Evolutionary conservation across 2,888 invertebrate species (phyloP).

Genomic region (Ernsta delagoae): DNA sequence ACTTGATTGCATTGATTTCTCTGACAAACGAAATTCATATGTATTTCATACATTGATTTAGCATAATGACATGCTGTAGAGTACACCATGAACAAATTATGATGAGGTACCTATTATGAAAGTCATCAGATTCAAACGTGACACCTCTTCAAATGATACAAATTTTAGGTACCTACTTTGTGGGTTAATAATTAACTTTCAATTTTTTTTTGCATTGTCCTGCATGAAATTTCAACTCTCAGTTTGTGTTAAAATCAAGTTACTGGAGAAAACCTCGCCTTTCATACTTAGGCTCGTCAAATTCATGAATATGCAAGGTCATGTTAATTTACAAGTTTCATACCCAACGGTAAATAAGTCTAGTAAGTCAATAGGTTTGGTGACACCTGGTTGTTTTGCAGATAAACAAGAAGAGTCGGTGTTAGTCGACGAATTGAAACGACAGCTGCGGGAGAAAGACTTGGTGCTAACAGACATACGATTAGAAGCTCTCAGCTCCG

Average conservation of each 20-base stretch:
- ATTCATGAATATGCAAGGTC: conserved; percentile 35
- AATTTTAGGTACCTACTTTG: no score
- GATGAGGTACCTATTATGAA: no score
- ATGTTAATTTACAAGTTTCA: conserved; percentile 27
- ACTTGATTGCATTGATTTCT: conserved; percentile 19
- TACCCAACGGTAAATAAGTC: conserved; percentile 14
- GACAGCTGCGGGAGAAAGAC: conserved; percentile 97
- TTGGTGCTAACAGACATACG: conserved; percentile 98
- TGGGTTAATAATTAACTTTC: no score
- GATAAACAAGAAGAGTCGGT: conserved; percentile 78
- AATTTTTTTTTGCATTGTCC: no score
- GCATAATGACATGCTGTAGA: no score
- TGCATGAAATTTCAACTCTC: background rate
- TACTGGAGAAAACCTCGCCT: conserved; percentile 27
- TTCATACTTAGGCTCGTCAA: conserved; percentile 19
- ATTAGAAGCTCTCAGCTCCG: conserved; percentile 97
- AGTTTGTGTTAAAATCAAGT: conserved; percentile 14
- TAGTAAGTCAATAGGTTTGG: conserved; percentile 7
- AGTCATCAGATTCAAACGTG: no score
- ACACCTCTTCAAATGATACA: no score
- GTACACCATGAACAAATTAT: no score
- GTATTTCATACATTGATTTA: no score
- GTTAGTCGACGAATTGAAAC: conserved; percentile 92
- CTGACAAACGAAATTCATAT: conserved; percentile 13
- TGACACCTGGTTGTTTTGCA: conserved; percentile 53